Percentiles rank a stretch among this genome's conserved stretches.
Evolutionary conservation across 1,140 invertebrate species (phyloP).

Genomic region (Chymomyza costata): DNA sequence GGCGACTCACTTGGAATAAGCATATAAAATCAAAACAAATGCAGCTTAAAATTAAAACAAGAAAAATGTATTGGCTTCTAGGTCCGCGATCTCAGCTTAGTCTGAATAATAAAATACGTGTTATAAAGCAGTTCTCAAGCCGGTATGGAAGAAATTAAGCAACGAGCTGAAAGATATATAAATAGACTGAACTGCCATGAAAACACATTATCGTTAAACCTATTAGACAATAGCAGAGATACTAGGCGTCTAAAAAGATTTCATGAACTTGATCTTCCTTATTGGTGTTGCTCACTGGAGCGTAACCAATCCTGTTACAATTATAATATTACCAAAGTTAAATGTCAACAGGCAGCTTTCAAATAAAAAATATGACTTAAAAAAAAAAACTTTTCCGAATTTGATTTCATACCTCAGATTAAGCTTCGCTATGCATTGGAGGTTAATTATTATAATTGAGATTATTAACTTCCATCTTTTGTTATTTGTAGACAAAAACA

Average conservation of each 20-base stretch:
- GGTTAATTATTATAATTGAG: conserved; percentile 48
- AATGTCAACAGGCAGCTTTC: conserved; percentile 3
- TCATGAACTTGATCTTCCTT: conserved; percentile 19
- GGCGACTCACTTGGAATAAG: too few species aligned
- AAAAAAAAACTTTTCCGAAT: conserved; percentile 20
- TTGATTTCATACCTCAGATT: conserved; percentile 12
- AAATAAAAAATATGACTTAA: conserved; percentile 16
- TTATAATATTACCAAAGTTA: conserved; percentile 14
- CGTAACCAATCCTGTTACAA: conserved; percentile 3
- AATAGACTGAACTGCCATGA: too few species aligned
- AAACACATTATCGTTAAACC: too few species aligned
- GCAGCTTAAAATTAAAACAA: too few species aligned
- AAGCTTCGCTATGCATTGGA: neutral
- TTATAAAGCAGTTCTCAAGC: too few species aligned
- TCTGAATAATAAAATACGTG: too few species aligned
- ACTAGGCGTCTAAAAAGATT: conserved; percentile 19
- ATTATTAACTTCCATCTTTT: conserved; percentile 28
- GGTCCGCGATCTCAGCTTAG: too few species aligned
- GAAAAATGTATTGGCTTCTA: too few species aligned
- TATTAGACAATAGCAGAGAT: too few species aligned
- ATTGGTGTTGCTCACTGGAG: conserved; percentile 22
- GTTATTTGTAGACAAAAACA: conserved; percentile 61
- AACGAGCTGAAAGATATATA: too few species aligned
- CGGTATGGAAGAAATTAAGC: too few species aligned
- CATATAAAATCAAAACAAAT: too few species aligned